phyloP scores from a whole-genome alignment of 2,113 vertebrate genomes.

The Benitochromis conjunctus region DNA sequence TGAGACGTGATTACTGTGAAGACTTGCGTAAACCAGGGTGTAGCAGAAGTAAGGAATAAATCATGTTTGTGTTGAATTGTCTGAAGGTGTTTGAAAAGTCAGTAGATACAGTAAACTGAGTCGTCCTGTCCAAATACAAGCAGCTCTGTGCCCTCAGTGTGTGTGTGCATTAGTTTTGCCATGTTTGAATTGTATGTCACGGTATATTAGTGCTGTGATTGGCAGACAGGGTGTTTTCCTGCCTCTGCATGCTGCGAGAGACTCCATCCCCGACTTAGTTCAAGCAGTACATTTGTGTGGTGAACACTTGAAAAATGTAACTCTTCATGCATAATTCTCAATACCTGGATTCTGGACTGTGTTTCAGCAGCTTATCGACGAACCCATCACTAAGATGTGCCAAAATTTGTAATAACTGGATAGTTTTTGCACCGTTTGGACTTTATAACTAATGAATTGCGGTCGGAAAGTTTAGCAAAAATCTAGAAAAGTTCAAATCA shows the following conservation, averaged over 20 bases:
- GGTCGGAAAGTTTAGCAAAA: neutral
- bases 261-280: neutral
- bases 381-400: neutral
- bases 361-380: neutral
- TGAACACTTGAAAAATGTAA: neutral
- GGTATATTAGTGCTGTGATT: slow-evolving; percentile 26
- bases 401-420: neutral
- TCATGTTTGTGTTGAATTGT: neutral
- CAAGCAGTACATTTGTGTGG: neutral
- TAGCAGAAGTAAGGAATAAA: neutral
- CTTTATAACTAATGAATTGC: neutral
- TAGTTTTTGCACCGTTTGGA: accelerated
- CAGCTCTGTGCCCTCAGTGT: neutral
- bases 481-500: neutral
- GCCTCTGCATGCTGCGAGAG: neutral
- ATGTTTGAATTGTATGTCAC: slow-evolving; percentile 21
- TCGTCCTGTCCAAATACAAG: neutral
- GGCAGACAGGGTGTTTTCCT: slow-evolving; percentile 14
- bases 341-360: neutral
- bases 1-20: neutral
- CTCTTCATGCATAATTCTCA: neutral
- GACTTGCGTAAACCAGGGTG: neutral
- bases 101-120: neutral
- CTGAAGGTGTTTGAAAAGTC: neutral
- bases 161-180: neutral